Evolutionary conservation across 2,888 invertebrate genomes (phyloP).

Genomic region (Dioctria linearis): DNA sequence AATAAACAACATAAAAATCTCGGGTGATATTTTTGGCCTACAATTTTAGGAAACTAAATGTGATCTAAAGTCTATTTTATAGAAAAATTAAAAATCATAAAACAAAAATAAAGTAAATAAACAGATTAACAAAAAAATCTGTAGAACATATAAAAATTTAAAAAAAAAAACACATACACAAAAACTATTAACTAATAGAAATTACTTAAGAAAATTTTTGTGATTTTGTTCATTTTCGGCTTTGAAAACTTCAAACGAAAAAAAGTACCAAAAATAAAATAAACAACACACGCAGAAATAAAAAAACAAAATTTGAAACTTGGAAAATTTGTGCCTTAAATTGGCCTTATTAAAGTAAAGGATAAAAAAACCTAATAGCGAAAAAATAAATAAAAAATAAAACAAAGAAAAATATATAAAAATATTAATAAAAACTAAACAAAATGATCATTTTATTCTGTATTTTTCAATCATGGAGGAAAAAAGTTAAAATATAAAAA

Average conservation of each 20-base stretch:
- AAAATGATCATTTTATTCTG: slow-evolving; percentile 52
- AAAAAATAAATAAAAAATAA: slow-evolving; percentile 51
- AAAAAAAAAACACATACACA: slow-evolving; percentile 22
- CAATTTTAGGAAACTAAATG: slow-evolving; percentile 53
- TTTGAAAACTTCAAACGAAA: slow-evolving; percentile 57
- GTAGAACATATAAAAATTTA: slow-evolving; percentile 30
- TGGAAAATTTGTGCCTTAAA: slow-evolving; percentile 63
- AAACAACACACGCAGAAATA: slow-evolving; percentile 43
- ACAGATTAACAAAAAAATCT: slow-evolving; percentile 5
- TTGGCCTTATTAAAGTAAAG: slow-evolving; percentile 62
- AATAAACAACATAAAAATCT: slow-evolving; percentile 54
- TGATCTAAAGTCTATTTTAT: slow-evolving; percentile 50
- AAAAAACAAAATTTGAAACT: slow-evolving; percentile 34
- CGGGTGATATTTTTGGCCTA: slow-evolving; percentile 56
- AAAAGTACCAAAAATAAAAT: slow-evolving; percentile 57
- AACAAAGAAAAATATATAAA: slow-evolving; percentile 54
- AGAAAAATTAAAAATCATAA: slow-evolving; percentile 25
- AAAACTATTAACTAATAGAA: slow-evolving; percentile 30
- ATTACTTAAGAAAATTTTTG: slow-evolving; percentile 27
- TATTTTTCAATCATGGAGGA: slow-evolving; percentile 47
- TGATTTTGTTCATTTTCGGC: slow-evolving; percentile 2
- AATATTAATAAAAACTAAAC: slow-evolving; percentile 55
- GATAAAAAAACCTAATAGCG: slow-evolving; percentile 11
- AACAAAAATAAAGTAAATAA: slow-evolving; percentile 29
- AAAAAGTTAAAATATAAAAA: slow-evolving; percentile 50